Base-by-base conservation (phyloP, 1,140 invertebrate species). In the Brachionus angularis region DNA sequence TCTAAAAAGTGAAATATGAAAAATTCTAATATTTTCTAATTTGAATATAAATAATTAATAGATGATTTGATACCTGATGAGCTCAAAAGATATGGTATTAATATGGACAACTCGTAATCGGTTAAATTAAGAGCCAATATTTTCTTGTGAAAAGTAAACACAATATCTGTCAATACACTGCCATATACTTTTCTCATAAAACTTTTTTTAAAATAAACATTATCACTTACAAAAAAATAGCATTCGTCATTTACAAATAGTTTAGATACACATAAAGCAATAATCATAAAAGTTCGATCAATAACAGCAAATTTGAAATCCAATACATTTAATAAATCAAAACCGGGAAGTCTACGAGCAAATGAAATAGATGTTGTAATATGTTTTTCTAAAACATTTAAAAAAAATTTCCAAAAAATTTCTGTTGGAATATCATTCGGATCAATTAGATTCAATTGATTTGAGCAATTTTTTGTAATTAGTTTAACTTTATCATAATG, bases 401-500 rank as follows among this genome's bases (percentile, higher is more conserved):
- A 39, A 58, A 58, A 58, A 34, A n/a, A 23, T 21, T 58, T 34
- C 10, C 33, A 36, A 7, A 58, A 23, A 10, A 18, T 36, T 25
- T 58, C 39, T 10, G 23, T 39, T 5, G 31, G 10, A 16, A 58
- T 27, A 36, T 3, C 4, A 14, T 34, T 39, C 3, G 18, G 18
- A 18, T 39, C 12, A n/a, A n/a, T n/a, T n/a, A n/a, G n/a, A n/a
- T n/a, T n/a, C n/a, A n/a, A n/a, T n/a, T n/a, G n/a, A n/a, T n/a
- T n/a, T n/a, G n/a, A n/a, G n/a, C n/a, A n/a, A n/a, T n/a, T n/a
- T n/a, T n/a, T n/a, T n/a, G n/a, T n/a, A n/a, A n/a, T n/a, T n/a
- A n/a, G n/a, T n/a, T n/a, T n/a, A n/a, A n/a, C 53, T 39, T 36
- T 36, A 7, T 58, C 31, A 21, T 58, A 58, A 23, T 58, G 53